Percentiles rank a stretch among this genome's conserved stretches.
These are phyloP conservation scores for Drosophila pruinosa DNA, from an alignment of 1,140 invertebrate genomes.

Conservation along the genomic window DNA sequence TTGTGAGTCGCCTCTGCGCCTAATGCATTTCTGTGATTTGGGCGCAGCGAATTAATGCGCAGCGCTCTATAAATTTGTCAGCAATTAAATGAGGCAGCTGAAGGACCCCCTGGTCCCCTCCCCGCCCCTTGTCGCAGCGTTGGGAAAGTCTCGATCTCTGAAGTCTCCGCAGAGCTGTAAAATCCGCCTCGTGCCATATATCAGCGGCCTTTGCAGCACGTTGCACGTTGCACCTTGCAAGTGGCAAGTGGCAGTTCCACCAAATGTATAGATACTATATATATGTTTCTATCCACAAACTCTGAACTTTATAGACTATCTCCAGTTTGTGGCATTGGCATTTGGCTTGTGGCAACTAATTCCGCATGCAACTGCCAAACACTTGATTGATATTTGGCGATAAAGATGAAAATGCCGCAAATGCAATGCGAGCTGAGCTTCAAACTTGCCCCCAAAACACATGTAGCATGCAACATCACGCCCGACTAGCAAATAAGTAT, in stretches of 20 bases:
- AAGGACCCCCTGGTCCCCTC: neutral
- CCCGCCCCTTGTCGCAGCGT: neutral
- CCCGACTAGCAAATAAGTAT: slow-evolving; percentile 53
- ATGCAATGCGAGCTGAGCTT: neutral
- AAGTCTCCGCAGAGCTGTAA: slow-evolving; percentile 1
- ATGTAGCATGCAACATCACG: slow-evolving; percentile 2
- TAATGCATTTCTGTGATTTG: slow-evolving; percentile 80
- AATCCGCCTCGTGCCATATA: slow-evolving; percentile 33
- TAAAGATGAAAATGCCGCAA: slow-evolving; percentile 56
- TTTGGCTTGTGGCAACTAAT: slow-evolving; percentile 39
- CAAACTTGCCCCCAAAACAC: slow-evolving; percentile 12
- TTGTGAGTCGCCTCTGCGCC: slow-evolving; percentile 28
- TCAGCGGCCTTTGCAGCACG: slow-evolving; percentile 20
- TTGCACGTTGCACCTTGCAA: neutral
- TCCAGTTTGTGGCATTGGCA: slow-evolving; percentile 3
- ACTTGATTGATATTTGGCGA: slow-evolving; percentile 76
- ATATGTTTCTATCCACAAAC: slow-evolving; percentile 51
- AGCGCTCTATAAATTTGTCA: slow-evolving; percentile 82
- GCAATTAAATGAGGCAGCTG: slow-evolving; percentile 74
- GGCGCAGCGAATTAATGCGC: slow-evolving; percentile 78
- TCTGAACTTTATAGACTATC: slow-evolving; percentile 74
- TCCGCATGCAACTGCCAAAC: slow-evolving; percentile 34
- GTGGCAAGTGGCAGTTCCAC: too few species aligned
- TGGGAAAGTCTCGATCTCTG: slow-evolving; percentile 2
- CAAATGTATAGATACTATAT: neutral